Evolutionary conservation across 2,113 vertebrate species (phyloP), one percentile per base, ranked within the genome.

Genomic region (Pteruthius melanotis): DNA sequence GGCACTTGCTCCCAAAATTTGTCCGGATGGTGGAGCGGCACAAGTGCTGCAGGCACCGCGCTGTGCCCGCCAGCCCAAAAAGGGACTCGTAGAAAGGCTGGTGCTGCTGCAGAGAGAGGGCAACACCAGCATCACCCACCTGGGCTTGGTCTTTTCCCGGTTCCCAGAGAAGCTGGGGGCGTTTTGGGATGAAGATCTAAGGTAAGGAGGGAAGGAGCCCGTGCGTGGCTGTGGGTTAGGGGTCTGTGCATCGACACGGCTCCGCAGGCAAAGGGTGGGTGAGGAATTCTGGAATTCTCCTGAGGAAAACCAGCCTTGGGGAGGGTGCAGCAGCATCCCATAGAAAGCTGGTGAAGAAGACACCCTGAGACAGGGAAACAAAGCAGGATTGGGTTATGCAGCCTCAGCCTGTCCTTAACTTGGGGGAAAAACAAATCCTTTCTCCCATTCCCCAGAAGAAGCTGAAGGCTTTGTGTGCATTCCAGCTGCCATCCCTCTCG

Each of bases 81-180:
- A 99, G 64, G 24, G 98, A 98, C 50, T 82, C 42, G 37, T 98
- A 98, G 97, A 98, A 98, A 3, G 77, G 11, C 88, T 20, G 91
- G 95, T 98, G 97, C 83, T 80, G 93, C 98, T 98, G 93, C n/a
- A 93, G 39, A 27, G 61, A 83, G 60, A 42, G 5, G 24, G 27
- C 7, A 37, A 47, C 3, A 7, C 3, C 37, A 30, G 22, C 30
- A 4, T 28, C 40, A 10, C 13, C n/a, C 22, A 2, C 5, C 15
- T 0, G 27, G 8, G 7, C 3, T 33, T 4, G 7, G 3, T 0
- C 12, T 20, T 21, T 1, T 22, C 52, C 31, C 2, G 0, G 0
- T 4, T 12, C 22, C 54, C 37, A n/a, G 13, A 26, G 12, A 9
- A 82, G 19, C 9, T 33, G 45, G 65, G 31, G 81, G 9, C 3